Conservation (phyloP, 1,140 invertebrate species). For the Portunus trituberculatus region DNA sequence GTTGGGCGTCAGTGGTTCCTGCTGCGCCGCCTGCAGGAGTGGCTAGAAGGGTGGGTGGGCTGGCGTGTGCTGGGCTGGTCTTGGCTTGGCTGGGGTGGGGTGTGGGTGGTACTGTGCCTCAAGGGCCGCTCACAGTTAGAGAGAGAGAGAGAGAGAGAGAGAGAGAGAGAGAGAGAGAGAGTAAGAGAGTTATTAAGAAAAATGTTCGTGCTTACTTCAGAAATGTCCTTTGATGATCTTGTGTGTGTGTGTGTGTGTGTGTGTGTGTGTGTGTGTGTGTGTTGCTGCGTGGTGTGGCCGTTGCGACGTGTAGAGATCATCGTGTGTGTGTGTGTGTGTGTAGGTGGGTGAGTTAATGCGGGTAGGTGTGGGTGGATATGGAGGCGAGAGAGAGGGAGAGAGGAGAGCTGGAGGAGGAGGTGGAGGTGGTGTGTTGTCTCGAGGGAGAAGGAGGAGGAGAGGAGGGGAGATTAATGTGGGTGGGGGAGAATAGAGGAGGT, state of each 20-base stretch:
- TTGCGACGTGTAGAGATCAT: neutral
- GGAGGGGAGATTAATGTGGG: neutral
- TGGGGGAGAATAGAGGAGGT: neutral
- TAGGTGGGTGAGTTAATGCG: neutral
- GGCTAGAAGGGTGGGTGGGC: neutral
- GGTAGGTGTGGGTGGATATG: neutral
- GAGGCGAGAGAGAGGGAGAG: neutral
- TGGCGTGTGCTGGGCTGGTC: neutral
- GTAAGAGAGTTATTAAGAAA: neutral
- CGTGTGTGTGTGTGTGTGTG: conserved; percentile 45
- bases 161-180: neutral
- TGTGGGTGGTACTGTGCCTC: neutral
- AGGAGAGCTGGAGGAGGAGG: neutral
- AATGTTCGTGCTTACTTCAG: no score
- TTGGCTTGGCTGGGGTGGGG: neutral
- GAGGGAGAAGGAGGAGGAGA: neutral
- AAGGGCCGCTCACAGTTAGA: neutral
- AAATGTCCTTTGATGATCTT: neutral
- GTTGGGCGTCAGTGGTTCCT: no score
- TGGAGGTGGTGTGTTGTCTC: neutral
- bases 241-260: neutral
- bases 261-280: conserved; percentile 8
- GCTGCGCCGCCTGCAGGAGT: no score
- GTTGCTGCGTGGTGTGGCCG: neutral
- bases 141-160: conserved; percentile 1